A percentile compares a stretch with the other conserved stretches of the same genome.
Evolutionary conservation across 2,797 vertebrate genomes (phyloP).

Genomic region (Sarcoramphus papa): DNA sequence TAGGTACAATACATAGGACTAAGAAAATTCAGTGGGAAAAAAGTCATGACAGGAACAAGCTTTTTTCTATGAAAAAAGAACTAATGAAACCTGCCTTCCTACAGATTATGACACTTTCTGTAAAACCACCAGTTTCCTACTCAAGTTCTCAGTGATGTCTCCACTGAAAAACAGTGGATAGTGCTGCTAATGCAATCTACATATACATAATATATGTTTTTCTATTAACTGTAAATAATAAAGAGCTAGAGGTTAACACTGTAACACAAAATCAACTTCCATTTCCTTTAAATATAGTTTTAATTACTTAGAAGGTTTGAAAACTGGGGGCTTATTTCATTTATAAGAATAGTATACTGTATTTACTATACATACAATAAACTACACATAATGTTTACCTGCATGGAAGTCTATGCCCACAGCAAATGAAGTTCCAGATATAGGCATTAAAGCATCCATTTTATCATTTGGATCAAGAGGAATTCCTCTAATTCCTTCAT

Average conservation of each 20-base stretch:
- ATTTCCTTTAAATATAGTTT: background rate
- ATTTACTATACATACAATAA: background rate
- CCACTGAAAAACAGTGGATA: background rate
- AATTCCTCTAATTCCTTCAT: conserved; percentile 94
- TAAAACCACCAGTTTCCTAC: background rate
- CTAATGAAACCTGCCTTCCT: background rate
- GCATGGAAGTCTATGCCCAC: conserved; percentile 98
- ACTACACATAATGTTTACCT: conserved; percentile 72
- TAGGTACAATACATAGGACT: background rate
- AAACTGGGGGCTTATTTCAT: background rate
- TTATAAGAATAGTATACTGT: background rate
- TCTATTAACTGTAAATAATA: background rate
- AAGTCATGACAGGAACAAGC: background rate
- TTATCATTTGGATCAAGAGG: conserved; percentile 92
- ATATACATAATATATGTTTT: background rate
- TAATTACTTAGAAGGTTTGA: background rate
- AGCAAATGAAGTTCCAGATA: conserved; percentile 93
- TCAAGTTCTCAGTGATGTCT: background rate
- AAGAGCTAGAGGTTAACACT: background rate
- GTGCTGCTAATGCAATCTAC: background rate
- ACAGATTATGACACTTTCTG: background rate
- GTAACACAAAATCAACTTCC: background rate
- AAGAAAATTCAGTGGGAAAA: background rate
- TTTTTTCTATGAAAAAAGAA: background rate
- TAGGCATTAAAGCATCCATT: conserved; percentile 93